phyloP scores from a whole-genome alignment of 2,113 vertebrate genomes.

The Lates calcarifer region DNA sequence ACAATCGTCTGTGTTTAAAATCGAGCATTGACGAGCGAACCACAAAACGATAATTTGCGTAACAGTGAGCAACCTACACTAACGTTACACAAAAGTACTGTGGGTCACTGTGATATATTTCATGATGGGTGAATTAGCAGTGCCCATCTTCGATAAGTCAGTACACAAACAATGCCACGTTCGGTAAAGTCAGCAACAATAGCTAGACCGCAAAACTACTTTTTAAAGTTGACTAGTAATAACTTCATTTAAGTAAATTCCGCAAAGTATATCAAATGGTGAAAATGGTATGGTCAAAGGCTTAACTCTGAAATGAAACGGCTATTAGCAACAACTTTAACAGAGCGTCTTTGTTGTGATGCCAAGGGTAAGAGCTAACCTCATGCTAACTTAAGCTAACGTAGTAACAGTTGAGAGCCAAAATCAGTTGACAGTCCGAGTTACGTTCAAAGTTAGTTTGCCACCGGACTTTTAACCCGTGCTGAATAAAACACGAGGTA shows the following conservation, averaged over 20 bases:
- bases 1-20: not conserved
- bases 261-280: too few species aligned
- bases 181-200: not conserved
- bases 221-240: not conserved
- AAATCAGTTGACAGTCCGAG: not conserved
- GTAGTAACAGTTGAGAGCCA: not conserved
- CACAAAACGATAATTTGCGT: not conserved
- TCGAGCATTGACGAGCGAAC: not conserved
- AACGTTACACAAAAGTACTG: not conserved
- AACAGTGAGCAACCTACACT: not conserved
- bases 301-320: not conserved
- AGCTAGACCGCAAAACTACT: not conserved
- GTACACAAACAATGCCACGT: not conserved
- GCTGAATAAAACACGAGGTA: not conserved
- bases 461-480: not conserved
- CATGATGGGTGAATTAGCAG: not conserved
- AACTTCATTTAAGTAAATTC: not conserved
- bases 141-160: not conserved
- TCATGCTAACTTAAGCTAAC: not conserved
- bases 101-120: not conserved
- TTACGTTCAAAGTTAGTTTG: slow-evolving; percentile 17
- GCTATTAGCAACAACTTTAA: not conserved
- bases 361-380: not conserved
- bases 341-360: slow-evolving; percentile 27
- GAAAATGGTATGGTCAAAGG: too few species aligned